Evolutionary conservation across 1,140 invertebrate species (phyloP).

Genomic region (Caenorhabditis brenneri): DNA sequence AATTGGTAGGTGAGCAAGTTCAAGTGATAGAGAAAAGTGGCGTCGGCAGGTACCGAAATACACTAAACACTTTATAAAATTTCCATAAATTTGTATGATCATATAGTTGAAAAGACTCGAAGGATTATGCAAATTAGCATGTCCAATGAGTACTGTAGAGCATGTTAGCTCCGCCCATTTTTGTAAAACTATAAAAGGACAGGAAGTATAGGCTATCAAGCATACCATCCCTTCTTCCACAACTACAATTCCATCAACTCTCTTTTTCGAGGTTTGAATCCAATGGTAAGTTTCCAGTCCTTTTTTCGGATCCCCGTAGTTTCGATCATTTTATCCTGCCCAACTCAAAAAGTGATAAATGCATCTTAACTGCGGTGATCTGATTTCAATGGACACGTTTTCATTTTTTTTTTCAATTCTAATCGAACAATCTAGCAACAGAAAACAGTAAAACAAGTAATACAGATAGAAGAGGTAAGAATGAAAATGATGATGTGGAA

Average conservation of each 20-base stretch:
- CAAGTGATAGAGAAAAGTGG: background rate
- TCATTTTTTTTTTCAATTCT: background rate
- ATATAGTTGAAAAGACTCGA: background rate
- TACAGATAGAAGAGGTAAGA: background rate
- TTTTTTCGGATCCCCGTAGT: background rate
- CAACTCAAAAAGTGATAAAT: background rate
- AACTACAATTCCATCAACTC: background rate
- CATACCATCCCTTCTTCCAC: background rate
- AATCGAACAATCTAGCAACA: background rate
- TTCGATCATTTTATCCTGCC: slow-evolving; percentile 20
- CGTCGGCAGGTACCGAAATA: background rate
- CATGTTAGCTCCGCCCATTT: background rate
- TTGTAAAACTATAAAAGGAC: background rate
- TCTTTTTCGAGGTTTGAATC: no score
- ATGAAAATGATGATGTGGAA: background rate
- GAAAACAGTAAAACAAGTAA: slow-evolving; percentile 3
- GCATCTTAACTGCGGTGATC: slow-evolving; percentile 43
- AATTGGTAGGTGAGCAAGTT: background rate
- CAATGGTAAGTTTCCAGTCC: background rate
- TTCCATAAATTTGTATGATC: slow-evolving; percentile 34
- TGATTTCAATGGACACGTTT: background rate
- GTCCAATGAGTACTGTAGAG: background rate
- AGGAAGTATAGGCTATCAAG: background rate
- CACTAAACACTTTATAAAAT: slow-evolving; percentile 30
- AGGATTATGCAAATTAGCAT: slow-evolving; percentile 1